Conservation (phyloP, 2,797 vertebrate species). For the Chromobotia macracanthus region DNA sequence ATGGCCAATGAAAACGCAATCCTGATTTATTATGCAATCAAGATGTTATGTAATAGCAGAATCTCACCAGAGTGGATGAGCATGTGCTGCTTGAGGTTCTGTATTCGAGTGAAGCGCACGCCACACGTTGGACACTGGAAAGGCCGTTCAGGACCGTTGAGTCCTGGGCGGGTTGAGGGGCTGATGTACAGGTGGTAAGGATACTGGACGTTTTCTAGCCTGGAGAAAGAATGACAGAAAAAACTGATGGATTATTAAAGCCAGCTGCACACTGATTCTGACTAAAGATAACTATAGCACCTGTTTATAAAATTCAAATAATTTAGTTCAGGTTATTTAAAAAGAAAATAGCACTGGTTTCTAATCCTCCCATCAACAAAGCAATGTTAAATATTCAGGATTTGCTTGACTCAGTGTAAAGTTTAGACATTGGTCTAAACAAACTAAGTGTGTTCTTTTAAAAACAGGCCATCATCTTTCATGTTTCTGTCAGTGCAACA, state of each 20-base stretch:
- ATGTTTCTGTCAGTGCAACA: too few species aligned
- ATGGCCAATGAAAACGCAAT: slow-evolving; percentile 12
- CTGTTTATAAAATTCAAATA: too few species aligned
- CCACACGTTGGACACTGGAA: slow-evolving; percentile 88
- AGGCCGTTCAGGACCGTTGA: slow-evolving; percentile 85
- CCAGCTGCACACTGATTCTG: not conserved
- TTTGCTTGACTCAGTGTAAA: not conserved
- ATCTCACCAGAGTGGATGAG: slow-evolving; percentile 98
- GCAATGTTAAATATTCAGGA: too few species aligned
- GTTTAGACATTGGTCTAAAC: too few species aligned
- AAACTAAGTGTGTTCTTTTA: too few species aligned
- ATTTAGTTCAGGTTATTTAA: too few species aligned
- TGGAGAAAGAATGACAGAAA: slow-evolving; percentile 67
- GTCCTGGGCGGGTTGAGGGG: slow-evolving; percentile 85
- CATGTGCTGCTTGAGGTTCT: slow-evolving; percentile 99
- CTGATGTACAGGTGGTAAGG: slow-evolving; percentile 89
- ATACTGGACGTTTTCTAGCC: slow-evolving; percentile 87
- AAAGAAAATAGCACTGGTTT: too few species aligned
- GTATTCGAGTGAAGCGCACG: slow-evolving; percentile 87
- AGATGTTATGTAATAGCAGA: slow-evolving; percentile 1
- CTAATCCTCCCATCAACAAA: not conserved
- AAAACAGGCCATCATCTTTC: too few species aligned
- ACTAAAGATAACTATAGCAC: too few species aligned
- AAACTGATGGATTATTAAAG: not conserved
- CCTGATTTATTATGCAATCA: slow-evolving; percentile 3